Conservation (phyloP, 2,888 invertebrate genomes). For the Tachystola acroxantha region DNA sequence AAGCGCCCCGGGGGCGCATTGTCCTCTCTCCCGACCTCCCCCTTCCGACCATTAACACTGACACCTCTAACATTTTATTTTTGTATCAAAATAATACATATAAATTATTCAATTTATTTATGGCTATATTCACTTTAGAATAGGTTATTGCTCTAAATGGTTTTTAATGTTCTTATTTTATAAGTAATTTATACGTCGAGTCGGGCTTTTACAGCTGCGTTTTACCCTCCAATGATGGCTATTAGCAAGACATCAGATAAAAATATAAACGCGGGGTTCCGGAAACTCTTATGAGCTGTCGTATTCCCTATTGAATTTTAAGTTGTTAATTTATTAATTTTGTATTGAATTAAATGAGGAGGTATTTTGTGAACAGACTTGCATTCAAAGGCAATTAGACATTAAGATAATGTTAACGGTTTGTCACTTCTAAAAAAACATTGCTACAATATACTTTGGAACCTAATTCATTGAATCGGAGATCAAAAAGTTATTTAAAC, state of each 20-base stretch:
- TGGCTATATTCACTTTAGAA: constrained; percentile 55
- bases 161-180: constrained; percentile 74
- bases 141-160: constrained; percentile 72
- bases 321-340: constrained; percentile 21
- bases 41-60: constrained; percentile 63
- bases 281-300: constrained; percentile 48
- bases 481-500: too few relatives aligned
- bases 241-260: constrained; percentile 69
- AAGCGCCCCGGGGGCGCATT: constrained; percentile 71
- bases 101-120: constrained; percentile 69
- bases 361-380: not conserved
- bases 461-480: too few relatives aligned
- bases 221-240: constrained; percentile 60
- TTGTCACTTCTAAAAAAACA: too few relatives aligned
- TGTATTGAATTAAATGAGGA: constrained; percentile 2
- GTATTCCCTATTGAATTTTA: constrained; percentile 15
- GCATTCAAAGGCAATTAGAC: too few relatives aligned
- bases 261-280: constrained; percentile 45
- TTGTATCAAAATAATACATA: constrained; percentile 65
- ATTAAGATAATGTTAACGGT: too few relatives aligned
- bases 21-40: constrained; percentile 58
- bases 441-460: too few relatives aligned
- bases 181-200: constrained; percentile 61
- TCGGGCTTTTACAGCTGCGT: constrained; percentile 58
- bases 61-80: constrained; percentile 66